Base-by-base conservation (phyloP, 1,140 invertebrate genomes). In the Papilio machaon region DNA sequence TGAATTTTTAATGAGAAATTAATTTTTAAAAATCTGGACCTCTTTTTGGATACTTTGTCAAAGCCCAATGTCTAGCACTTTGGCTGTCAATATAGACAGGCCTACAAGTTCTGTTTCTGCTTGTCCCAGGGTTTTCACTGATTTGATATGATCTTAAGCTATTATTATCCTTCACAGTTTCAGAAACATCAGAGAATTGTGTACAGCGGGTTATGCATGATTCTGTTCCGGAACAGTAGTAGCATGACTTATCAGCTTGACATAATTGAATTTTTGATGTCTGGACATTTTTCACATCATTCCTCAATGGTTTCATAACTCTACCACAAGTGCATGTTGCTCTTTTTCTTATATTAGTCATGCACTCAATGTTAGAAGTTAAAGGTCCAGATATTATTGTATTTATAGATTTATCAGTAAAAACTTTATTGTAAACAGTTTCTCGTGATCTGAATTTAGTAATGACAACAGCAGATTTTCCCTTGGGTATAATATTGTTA, bases 21-120 rank as follows among this genome's bases (percentile, higher is more conserved):
- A n/a, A 73, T 52, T 43, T 54, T 84, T 79, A 91, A 85, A 93
- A 93, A 83, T 93, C 92, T 30, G 92, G 92, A 30, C 92, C 92
- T 81, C 82, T 85, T 19, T 74, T 85, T 52, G 86, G 87, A 75
- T 87, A 86, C 30, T 83, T 86, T 58, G 88, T 84, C 73, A 93
- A 73, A 67, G 91, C 88, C 92, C 92, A 93, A 64, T 86, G 81
- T 79, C 87, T 91, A 38, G 76, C 83, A 81, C 81, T 58, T 10
- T 82, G 64, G 35, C 11, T 81, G n/a, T 75, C 30, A 43, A 23
- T 58, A 17, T 79, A 58, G 23, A 47, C 9, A 73, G 43, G 23
- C 30, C 47, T 64, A 23, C 76, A 64, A 11, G 19, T 70, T 58
- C 35, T 54, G 30, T 9, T 67, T 54, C 46, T 58, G 30, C 58